Percentiles rank a stretch among this genome's conserved stretches.
Conservation (phyloP, 2,888 invertebrate genomes). For the Oithona nana region DNA sequence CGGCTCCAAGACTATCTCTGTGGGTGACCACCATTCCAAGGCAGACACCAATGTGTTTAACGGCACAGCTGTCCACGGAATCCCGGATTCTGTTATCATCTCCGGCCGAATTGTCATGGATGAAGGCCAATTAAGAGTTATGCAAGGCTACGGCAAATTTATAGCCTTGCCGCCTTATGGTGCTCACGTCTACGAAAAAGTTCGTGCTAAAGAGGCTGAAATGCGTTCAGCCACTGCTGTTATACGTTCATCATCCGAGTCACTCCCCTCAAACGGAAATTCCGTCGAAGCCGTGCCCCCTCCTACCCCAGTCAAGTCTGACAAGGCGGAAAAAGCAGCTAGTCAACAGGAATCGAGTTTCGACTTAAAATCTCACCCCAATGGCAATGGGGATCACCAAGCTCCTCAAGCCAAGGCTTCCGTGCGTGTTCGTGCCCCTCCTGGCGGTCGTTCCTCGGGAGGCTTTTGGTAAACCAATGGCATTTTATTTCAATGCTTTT, state of each 20-base stretch:
- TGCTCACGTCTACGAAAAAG: conserved; percentile 42
- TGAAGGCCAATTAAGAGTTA: conserved; percentile 62
- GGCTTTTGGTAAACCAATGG: conserved; percentile 49
- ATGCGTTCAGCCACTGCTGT: not conserved
- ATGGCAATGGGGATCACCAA: not conserved
- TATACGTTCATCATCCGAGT: not conserved
- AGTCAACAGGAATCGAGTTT: conserved; percentile 14
- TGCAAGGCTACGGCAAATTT: conserved; percentile 72
- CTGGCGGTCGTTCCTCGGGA: conserved; percentile 69
- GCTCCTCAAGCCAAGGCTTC: conserved; percentile 38
- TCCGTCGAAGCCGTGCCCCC: not conserved
- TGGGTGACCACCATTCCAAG: conserved; percentile 62
- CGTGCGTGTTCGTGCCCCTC: conserved; percentile 70
- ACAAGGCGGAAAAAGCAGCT: not conserved
- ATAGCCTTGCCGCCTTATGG: conserved; percentile 53
- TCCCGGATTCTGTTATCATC: conserved; percentile 66
- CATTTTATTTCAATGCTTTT: too few relatives aligned
- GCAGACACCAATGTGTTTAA: conserved; percentile 96
- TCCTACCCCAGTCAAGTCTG: not conserved
- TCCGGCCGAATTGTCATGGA: conserved; percentile 81
- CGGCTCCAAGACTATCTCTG: conserved; percentile 64
- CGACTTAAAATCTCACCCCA: conserved; percentile 11
- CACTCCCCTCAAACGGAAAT: not conserved
- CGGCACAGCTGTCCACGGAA: conserved; percentile 60
- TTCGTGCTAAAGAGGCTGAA: not conserved